phyloP scores from a whole-genome alignment of 2,888 invertebrate genomes.

The Neria commutata region DNA sequence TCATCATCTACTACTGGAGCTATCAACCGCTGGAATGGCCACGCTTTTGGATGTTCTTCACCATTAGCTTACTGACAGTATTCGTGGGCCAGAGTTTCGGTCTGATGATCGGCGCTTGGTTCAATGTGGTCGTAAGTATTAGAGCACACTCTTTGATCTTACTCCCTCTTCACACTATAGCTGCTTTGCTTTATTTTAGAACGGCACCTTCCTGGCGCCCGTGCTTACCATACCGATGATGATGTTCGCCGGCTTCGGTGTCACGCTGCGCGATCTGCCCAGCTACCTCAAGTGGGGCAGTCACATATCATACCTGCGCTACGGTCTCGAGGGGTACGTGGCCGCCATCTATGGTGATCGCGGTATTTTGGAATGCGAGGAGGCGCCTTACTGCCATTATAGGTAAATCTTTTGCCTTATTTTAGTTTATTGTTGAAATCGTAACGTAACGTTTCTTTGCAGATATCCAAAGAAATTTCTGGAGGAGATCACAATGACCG shows the following conservation, averaged over 20 bases:
- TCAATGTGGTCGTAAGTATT: slow-evolving; percentile 78
- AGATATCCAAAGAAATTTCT: slow-evolving; percentile 82
- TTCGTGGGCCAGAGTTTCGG: slow-evolving; percentile 93
- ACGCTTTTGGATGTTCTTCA: slow-evolving; percentile 85
- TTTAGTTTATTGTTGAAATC: not conserved
- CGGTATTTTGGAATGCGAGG: slow-evolving; percentile 75
- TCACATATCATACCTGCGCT: slow-evolving; percentile 88
- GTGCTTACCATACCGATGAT: slow-evolving; percentile 91
- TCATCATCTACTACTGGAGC: slow-evolving; percentile 87
- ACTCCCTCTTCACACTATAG: not conserved
- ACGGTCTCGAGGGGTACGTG: slow-evolving; percentile 87
- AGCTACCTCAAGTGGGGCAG: slow-evolving; percentile 88
- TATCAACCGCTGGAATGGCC: slow-evolving; percentile 81
- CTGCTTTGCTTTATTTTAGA: slow-evolving; percentile 65
- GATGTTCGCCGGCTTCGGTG: slow-evolving; percentile 97
- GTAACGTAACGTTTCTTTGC: slow-evolving; percentile 20
- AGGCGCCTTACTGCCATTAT: slow-evolving; percentile 80
- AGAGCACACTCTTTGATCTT: not conserved
- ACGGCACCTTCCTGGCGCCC: slow-evolving; percentile 94
- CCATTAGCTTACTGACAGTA: slow-evolving; percentile 80
- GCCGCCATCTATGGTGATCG: slow-evolving; percentile 85
- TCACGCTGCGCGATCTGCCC: slow-evolving; percentile 85
- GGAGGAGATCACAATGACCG: slow-evolving; percentile 78
- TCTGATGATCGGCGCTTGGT: slow-evolving; percentile 88
- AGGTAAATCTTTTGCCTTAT: slow-evolving; percentile 59